Evolutionary conservation across 2,113 vertebrate genomes (phyloP).

Genomic region (Phrynosoma platyrhinos): DNA sequence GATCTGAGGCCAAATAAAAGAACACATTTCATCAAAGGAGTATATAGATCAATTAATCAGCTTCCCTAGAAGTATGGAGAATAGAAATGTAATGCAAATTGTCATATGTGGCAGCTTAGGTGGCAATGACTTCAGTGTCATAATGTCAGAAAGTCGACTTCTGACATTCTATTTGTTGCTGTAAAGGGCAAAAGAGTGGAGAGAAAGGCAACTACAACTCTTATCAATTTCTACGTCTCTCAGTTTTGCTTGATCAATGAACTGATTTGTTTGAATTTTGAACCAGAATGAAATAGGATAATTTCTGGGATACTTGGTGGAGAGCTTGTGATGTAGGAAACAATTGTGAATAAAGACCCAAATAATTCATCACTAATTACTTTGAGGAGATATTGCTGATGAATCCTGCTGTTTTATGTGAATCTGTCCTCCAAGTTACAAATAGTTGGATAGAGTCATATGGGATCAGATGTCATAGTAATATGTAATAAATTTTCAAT

Average conservation of each 20-base stretch:
- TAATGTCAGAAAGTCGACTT: background rate
- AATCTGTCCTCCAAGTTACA: background rate
- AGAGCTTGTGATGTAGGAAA: background rate
- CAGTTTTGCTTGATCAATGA: background rate
- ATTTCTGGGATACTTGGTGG: background rate
- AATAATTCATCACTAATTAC: background rate
- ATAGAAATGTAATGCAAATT: slow-evolving; percentile 32
- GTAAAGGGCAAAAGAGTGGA: background rate
- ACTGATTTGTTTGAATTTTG: background rate
- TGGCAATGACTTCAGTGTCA: slow-evolving; percentile 9
- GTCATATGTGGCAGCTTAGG: slow-evolving; percentile 21
- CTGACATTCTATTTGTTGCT: background rate
- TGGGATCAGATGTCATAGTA: background rate
- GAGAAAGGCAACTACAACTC: background rate
- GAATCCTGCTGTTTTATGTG: background rate
- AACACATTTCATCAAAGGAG: background rate
- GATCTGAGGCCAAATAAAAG: slow-evolving; percentile 37
- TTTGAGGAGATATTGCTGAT: background rate
- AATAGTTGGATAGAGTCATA: background rate
- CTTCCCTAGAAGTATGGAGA: slow-evolving; percentile 20
- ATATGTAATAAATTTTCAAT: background rate
- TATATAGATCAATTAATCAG: slow-evolving; percentile 20
- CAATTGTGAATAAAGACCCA: background rate
- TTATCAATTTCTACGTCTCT: background rate
- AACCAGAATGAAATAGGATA: background rate